These are phyloP conservation scores for Piscicola geometra DNA, from an alignment of 2,888 invertebrate species.

Conservation along the genomic window DNA sequence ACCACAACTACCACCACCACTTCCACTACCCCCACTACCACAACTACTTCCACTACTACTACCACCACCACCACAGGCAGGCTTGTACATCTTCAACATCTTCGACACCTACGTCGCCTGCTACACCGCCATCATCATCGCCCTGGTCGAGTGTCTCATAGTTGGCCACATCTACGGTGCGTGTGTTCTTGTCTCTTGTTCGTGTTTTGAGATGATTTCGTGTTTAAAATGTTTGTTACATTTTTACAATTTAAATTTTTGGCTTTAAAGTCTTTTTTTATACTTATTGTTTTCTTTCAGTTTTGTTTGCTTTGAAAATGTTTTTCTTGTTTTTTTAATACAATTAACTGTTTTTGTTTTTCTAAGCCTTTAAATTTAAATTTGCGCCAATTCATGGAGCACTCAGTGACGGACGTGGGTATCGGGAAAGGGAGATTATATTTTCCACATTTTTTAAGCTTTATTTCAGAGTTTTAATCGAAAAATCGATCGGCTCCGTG, in stretches of 20 bases:
- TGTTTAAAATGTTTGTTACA: neutral
- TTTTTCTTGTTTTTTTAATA: no score
- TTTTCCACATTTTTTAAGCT: no score
- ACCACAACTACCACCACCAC: no score
- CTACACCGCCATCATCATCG: conserved; percentile 54
- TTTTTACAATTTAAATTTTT: neutral
- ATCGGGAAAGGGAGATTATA: neutral
- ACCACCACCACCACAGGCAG: conserved; percentile 51
- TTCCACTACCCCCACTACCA: no score
- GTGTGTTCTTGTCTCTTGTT: conserved; percentile 25
- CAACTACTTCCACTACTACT: no score
- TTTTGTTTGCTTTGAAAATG: no score
- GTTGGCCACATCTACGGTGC: conserved; percentile 56
- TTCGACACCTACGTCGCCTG: conserved; percentile 55
- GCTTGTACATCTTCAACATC: conserved; percentile 55
- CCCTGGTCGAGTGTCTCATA: conserved; percentile 52
- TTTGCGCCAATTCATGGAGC: no score
- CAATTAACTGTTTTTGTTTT: no score
- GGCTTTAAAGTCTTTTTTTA: neutral
- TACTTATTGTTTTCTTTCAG: no score
- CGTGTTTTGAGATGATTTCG: neutral
- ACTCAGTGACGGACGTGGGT: neutral
- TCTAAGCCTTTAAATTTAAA: no score
- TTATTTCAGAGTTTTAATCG: no score
- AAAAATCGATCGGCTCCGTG: no score